Percentiles rank a stretch among this genome's conserved stretches.
These are phyloP conservation scores for Potamarius usumacintae DNA, from an alignment of 2,113 vertebrate species.

Conservation along the genomic window DNA sequence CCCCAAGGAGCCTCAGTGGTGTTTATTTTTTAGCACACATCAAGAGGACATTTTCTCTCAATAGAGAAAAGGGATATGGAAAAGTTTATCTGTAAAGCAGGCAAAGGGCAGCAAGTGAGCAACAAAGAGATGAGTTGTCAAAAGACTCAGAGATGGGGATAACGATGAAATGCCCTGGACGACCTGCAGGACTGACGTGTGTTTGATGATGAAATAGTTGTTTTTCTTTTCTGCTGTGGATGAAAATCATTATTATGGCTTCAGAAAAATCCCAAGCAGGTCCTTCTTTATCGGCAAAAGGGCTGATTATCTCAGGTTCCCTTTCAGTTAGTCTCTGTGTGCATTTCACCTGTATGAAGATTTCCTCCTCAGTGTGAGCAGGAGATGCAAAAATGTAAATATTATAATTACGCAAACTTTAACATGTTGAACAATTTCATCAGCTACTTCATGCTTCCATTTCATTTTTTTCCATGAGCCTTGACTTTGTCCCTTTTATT, in stretches of 20 bases:
- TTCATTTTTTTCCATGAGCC: not conserved
- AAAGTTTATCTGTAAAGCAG: constrained; percentile 2
- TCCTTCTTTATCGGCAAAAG: not conserved
- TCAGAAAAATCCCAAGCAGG: not conserved
- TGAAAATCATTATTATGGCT: not conserved
- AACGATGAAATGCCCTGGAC: constrained; percentile 5
- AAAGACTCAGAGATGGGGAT: not conserved
- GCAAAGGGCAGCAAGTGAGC: not conserved
- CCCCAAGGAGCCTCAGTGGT: not conserved
- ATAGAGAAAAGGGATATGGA: not conserved
- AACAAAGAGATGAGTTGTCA: constrained; percentile 10
- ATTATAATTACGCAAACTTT: not conserved
- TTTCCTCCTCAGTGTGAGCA: not conserved
- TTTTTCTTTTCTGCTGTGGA: not conserved
- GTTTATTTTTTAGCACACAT: not conserved
- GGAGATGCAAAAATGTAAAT: not conserved
- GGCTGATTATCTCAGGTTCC: not conserved
- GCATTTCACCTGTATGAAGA: not conserved
- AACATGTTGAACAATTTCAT: not conserved
- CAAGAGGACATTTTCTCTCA: constrained; percentile 16
- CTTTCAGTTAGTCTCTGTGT: not conserved
- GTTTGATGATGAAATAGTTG: constrained; percentile 15
- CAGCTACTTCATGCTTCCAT: not conserved
- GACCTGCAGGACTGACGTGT: not conserved
- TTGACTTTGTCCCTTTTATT: not conserved